A percentile compares a stretch with the other conserved stretches of the same genome.
Evolutionary conservation across 2,797 vertebrate genomes (phyloP).

Genomic region (Myotis planiceps): DNA sequence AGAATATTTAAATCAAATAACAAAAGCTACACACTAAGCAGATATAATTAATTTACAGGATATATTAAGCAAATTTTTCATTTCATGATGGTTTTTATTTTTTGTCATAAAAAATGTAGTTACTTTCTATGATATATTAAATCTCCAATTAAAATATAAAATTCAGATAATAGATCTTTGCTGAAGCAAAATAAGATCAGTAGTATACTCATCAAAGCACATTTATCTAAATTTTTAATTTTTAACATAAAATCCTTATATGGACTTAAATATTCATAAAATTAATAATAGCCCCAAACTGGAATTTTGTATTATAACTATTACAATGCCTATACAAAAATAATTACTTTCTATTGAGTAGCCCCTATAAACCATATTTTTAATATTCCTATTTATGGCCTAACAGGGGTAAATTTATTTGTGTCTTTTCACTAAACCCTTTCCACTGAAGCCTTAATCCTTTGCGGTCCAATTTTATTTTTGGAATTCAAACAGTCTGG

Average conservation of each 20-base stretch:
- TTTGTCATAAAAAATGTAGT: not conserved
- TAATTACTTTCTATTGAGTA: not conserved
- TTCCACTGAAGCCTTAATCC: not conserved
- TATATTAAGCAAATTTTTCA: not conserved
- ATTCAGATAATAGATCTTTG: not conserved
- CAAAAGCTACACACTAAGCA: not conserved
- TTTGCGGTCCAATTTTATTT: too few species aligned
- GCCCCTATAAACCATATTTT: not conserved
- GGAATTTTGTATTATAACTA: not conserved
- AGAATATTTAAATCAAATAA: not conserved
- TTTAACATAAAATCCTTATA: not conserved
- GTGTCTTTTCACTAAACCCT: not conserved
- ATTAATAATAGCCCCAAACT: not conserved
- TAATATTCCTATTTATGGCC: not conserved
- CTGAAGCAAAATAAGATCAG: not conserved
- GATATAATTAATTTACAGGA: not conserved
- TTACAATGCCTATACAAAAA: not conserved
- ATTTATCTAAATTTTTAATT: not conserved
- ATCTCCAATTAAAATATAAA: not conserved
- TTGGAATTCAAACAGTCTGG: too few species aligned
- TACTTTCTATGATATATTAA: not conserved
- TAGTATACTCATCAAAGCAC: not conserved
- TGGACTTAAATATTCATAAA: not conserved
- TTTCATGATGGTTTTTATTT: not conserved
- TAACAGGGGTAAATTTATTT: not conserved